phyloP scores from a whole-genome alignment of 2,888 invertebrate species.

The Nephrocerus scutellatus region DNA sequence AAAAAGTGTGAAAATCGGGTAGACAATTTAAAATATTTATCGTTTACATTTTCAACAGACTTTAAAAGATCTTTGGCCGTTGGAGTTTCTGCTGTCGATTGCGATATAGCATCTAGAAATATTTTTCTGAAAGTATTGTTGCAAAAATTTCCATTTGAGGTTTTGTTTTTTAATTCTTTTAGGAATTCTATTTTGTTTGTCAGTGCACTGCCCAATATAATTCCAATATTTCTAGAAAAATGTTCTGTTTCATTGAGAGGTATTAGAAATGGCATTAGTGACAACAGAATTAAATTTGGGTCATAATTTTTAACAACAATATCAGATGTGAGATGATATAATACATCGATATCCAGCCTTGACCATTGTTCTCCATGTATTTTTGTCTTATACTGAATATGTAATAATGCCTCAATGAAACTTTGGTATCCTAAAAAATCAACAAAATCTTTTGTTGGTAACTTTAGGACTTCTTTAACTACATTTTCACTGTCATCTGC shows the following conservation, averaged over 20 bases:
- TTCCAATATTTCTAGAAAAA: constrained; percentile 18
- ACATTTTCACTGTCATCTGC: constrained; percentile 61
- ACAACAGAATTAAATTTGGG: constrained; percentile 33
- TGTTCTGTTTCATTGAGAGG: constrained; percentile 22
- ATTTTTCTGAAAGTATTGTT: constrained; percentile 36
- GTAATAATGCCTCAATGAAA: constrained; percentile 50
- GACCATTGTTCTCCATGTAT: constrained; percentile 43
- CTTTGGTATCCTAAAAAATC: constrained; percentile 48
- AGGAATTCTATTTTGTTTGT: constrained; percentile 28
- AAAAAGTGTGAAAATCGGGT: constrained; percentile 32
- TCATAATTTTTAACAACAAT: constrained; percentile 46
- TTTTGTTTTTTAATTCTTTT: constrained; percentile 14
- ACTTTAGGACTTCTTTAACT: constrained; percentile 52
- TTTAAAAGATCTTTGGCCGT: constrained; percentile 27
- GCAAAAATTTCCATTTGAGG: no score
- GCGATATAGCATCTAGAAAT: constrained; percentile 32
- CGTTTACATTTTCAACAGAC: constrained; percentile 31
- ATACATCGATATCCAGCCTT: constrained; percentile 44
- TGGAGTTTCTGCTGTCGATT: constrained; percentile 22
- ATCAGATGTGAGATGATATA: constrained; percentile 50
- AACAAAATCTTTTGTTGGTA: constrained; percentile 43
- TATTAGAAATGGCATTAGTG: constrained; percentile 36
- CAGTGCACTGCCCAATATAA: constrained; percentile 31
- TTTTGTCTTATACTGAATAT: constrained; percentile 50
- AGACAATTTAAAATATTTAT: constrained; percentile 24